Evolutionary conservation across 2,888 invertebrate genomes (phyloP).

Genomic region (Tachina grossa): DNA sequence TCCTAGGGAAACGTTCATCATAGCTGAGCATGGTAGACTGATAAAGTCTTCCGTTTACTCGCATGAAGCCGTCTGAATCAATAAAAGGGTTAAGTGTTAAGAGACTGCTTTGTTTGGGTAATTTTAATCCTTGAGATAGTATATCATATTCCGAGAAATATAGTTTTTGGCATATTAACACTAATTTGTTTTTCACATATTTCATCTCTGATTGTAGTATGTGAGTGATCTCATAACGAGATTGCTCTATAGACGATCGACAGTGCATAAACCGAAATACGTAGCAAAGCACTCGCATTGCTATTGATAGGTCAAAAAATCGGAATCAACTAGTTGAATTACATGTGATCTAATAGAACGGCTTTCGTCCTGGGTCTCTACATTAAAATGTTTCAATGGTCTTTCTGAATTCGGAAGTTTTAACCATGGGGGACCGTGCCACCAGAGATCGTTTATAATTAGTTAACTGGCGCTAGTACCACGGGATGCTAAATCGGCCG

Average conservation of each 20-base stretch:
- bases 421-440: conserved; percentile 44
- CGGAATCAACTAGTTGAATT: not conserved
- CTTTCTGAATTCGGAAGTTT: not conserved
- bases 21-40: not conserved
- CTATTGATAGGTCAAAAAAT: not conserved
- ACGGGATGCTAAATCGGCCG: conserved; percentile 5
- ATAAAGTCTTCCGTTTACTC: conserved; percentile 3
- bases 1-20: conserved; percentile 3
- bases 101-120: not conserved
- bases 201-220: not conserved
- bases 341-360: not conserved
- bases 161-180: not conserved
- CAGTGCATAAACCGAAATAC: not conserved
- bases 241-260: not conserved
- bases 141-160: not conserved
- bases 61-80: not conserved
- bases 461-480: not conserved
- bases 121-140: not conserved
- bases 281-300: not conserved
- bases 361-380: not conserved
- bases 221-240: not conserved
- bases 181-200: not conserved
- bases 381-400: not conserved
- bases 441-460: conserved; percentile 16
- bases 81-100: not conserved